Evolutionary conservation across 2,888 invertebrate genomes (phyloP).

Genomic region (Limnephilus auricula): DNA sequence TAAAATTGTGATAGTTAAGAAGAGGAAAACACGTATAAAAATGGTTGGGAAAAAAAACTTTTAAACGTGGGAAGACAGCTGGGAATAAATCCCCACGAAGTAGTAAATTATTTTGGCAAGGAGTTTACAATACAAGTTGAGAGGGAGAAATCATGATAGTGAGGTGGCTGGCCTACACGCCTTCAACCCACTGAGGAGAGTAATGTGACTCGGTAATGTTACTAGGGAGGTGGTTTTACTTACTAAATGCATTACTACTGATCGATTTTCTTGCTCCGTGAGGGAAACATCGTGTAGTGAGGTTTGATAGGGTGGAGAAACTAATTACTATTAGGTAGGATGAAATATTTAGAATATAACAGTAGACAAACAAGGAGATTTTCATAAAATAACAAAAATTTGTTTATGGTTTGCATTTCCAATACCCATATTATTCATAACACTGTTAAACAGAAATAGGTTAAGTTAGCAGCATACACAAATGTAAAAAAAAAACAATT

Average conservation of each 20-base stretch:
- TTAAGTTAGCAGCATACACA: not conserved
- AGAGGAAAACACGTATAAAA: not conserved
- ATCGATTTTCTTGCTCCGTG: not conserved
- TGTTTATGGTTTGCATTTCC: not conserved
- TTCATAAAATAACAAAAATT: not conserved
- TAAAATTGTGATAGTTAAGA: not conserved
- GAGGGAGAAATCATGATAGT: not conserved
- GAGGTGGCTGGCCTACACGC: not conserved
- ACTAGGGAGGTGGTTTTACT: not conserved
- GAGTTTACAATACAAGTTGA: not conserved
- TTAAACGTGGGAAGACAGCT: not conserved
- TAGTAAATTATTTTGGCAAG: not conserved
- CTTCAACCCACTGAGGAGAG: not conserved
- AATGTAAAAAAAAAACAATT: too few relatives aligned
- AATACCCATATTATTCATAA: not conserved
- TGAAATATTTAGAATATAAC: not conserved
- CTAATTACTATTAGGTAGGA: not conserved
- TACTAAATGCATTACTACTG: constrained; percentile 2
- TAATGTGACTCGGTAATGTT: not conserved
- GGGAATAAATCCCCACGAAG: not conserved
- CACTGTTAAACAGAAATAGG: not conserved
- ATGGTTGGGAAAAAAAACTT: not conserved
- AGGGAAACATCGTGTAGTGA: not conserved
- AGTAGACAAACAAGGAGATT: not conserved
- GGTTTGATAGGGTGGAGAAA: not conserved